Conservation (phyloP, 1,140 invertebrate species). For the Diuraphis noxia region DNA sequence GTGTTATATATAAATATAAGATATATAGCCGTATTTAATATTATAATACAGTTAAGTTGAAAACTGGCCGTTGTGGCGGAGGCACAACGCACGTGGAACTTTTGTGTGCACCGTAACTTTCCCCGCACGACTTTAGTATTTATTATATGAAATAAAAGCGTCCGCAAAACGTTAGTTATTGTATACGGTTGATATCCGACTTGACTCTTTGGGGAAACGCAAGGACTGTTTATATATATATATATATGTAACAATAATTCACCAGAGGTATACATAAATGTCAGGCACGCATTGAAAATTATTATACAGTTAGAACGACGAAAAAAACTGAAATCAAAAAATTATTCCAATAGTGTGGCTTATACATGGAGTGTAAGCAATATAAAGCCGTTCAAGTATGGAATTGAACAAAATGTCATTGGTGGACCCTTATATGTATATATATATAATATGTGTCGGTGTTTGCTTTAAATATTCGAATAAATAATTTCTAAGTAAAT, state of each 20-base stretch:
- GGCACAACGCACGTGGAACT: neutral
- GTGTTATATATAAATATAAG: neutral
- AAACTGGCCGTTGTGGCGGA: neutral
- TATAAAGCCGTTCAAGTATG: neutral
- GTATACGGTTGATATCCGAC: neutral
- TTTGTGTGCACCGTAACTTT: neutral
- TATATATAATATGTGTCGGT: neutral
- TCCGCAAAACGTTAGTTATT: conserved; percentile 13
- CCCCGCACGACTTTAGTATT: neutral
- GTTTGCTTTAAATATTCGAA: neutral
- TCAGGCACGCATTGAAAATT: conserved; percentile 26
- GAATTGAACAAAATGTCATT: neutral
- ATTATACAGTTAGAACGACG: neutral
- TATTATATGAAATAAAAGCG: conserved; percentile 37
- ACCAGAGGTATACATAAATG: neutral
- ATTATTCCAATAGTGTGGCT: neutral
- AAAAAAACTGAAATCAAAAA: neutral
- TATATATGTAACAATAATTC: neutral
- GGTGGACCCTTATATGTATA: no score
- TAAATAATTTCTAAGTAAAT: neutral
- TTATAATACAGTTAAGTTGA: neutral
- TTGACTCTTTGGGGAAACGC: neutral
- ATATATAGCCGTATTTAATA: neutral
- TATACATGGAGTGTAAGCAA: neutral
- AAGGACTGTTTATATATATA: neutral